A percentile compares a stretch with the other conserved stretches of the same genome.
Conservation (phyloP, 2,797 vertebrate genomes). For the Cynopterus sphinx region DNA sequence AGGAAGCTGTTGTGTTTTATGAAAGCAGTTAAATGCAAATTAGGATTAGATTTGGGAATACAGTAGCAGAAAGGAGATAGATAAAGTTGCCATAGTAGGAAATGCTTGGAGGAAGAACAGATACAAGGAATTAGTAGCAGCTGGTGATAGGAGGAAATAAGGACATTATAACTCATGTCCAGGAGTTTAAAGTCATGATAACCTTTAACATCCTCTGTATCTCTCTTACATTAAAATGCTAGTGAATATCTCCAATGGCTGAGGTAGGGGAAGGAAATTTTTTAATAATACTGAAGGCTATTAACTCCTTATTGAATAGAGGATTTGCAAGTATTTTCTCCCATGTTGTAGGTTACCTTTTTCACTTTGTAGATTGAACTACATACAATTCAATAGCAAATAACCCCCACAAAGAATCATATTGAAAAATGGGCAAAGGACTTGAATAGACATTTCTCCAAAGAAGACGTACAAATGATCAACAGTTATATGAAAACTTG, state of each 20-base stretch:
- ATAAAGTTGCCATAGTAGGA: neutral
- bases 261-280: too few relatives aligned
- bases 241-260: neutral
- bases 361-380: neutral
- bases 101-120: neutral
- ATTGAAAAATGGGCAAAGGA: neutral
- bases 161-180: neutral
- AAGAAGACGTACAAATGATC: neutral
- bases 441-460: neutral
- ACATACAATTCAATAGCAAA: neutral
- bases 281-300: neutral
- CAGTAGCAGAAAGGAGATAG: neutral
- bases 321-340: neutral
- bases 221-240: neutral
- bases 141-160: neutral
- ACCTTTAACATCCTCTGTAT: neutral
- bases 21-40: neutral
- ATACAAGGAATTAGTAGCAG: neutral
- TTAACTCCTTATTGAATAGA: neutral
- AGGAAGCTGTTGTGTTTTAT: neutral
- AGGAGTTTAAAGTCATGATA: neutral
- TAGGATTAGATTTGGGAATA: neutral
- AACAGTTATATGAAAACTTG: neutral
- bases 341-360: neutral
- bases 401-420: neutral